Percentiles rank a stretch among this genome's conserved stretches.
Evolutionary conservation across 2,113 vertebrate species (phyloP).

Genomic region (Amazona vittata): DNA sequence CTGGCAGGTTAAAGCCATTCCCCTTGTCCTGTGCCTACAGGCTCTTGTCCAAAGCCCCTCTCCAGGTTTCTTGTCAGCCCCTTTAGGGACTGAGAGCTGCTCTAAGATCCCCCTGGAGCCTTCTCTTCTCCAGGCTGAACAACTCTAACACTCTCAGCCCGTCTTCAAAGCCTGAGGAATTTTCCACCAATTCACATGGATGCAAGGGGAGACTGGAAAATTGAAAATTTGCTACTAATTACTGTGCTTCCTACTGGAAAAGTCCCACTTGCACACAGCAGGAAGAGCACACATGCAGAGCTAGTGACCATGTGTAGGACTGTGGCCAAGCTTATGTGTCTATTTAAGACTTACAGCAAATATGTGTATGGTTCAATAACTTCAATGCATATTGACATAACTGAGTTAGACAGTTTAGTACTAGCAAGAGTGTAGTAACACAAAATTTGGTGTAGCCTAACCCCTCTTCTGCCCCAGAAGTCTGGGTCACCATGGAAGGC

Average conservation of each 20-base stretch:
- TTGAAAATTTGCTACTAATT: background rate
- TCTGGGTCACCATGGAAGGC: background rate
- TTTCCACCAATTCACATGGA: background rate
- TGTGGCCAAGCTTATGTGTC: background rate
- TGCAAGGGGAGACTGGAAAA: background rate
- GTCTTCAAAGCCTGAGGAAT: background rate
- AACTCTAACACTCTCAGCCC: background rate
- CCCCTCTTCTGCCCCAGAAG: background rate
- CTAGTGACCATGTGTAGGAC: background rate
- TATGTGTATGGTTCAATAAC: background rate
- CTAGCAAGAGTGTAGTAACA: background rate
- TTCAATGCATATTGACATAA: background rate
- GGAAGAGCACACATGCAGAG: rapidly evolving
- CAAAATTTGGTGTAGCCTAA: background rate
- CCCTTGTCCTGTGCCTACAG: background rate
- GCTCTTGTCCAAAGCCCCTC: background rate
- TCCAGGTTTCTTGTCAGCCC: background rate
- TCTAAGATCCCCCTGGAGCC: background rate
- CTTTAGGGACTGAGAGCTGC: background rate
- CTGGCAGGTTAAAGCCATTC: background rate
- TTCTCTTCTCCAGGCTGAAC: background rate
- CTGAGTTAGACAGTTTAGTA: background rate
- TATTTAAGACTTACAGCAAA: background rate
- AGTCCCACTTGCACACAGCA: background rate
- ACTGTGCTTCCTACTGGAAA: background rate